Conservation (phyloP, 2,797 vertebrate genomes). For the Gallinago stenura region DNA sequence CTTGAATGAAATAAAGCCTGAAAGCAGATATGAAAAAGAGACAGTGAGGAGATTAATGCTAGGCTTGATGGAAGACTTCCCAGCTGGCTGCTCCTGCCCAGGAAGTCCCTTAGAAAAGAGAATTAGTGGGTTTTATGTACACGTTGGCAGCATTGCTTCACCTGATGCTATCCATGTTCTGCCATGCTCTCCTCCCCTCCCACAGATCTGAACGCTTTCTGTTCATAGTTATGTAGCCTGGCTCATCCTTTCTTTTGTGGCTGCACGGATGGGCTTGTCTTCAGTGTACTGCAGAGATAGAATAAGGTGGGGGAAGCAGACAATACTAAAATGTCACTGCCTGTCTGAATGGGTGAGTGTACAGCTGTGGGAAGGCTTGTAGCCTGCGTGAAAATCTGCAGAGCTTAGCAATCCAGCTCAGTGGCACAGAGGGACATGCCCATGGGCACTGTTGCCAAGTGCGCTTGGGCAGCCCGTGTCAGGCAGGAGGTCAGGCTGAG, state of each 20-base stretch:
- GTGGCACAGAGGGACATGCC: background rate
- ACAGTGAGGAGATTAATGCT: background rate
- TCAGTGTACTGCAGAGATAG: background rate
- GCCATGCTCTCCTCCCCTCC: background rate
- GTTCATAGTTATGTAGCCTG: background rate
- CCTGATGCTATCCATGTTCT: background rate
- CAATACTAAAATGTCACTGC: background rate
- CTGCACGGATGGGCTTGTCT: background rate
- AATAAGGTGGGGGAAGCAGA: background rate
- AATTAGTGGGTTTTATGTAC: background rate
- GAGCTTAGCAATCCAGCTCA: background rate
- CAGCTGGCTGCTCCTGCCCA: conserved; percentile 1
- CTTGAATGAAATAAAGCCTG: conserved; percentile 66
- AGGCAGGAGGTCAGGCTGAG: background rate
- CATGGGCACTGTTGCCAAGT: fast-evolving
- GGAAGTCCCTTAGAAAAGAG: conserved; percentile 6
- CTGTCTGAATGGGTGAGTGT: background rate
- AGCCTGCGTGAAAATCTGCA: background rate
- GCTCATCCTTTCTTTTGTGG: background rate
- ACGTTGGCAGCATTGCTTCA: background rate
- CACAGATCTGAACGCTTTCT: background rate
- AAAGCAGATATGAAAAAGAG: conserved; percentile 51
- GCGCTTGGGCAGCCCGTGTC: fast-evolving
- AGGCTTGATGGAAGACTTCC: conserved; percentile 33
- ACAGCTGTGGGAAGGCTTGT: background rate